Percentiles rank a stretch among this genome's conserved stretches.
phyloP scores from a whole-genome alignment of 2,888 invertebrate species.

The Lasioglossum villosulum region DNA sequence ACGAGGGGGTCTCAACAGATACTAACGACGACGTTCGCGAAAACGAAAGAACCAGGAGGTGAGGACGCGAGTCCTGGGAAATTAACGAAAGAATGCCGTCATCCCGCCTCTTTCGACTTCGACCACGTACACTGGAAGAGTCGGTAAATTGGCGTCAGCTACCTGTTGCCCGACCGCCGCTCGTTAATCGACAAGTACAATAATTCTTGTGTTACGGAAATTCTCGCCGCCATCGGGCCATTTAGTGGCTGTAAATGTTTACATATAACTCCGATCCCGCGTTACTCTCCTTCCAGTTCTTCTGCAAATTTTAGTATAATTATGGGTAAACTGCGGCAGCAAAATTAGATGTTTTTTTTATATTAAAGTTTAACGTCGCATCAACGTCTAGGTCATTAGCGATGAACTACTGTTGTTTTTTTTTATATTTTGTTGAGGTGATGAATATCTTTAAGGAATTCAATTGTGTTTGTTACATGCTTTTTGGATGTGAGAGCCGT shows the following conservation, averaged over 20 bases:
- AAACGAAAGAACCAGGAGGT: background rate
- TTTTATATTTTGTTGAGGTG: too few species aligned
- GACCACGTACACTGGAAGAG: conserved; percentile 42
- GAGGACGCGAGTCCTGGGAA: conserved; percentile 29
- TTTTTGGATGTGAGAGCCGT: too few species aligned
- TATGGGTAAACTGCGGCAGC: too few species aligned
- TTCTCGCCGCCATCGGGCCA: conserved; percentile 8
- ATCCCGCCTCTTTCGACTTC: conserved; percentile 47
- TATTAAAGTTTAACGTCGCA: too few species aligned
- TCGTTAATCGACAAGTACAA: conserved; percentile 56
- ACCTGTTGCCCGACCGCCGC: conserved; percentile 65
- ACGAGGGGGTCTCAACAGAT: background rate
- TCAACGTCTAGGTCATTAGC: too few species aligned
- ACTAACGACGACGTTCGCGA: background rate
- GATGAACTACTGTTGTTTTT: too few species aligned
- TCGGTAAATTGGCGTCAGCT: conserved; percentile 61
- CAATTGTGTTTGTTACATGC: too few species aligned
- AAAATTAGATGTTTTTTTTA: too few species aligned
- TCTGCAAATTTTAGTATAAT: background rate
- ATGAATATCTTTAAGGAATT: too few species aligned
- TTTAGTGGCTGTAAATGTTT: conserved; percentile 1
- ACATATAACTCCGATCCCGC: background rate
- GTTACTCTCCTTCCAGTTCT: background rate
- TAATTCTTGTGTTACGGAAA: conserved; percentile 37
- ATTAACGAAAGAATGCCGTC: conserved; percentile 49